phyloP scores from a whole-genome alignment of 2,113 vertebrate genomes.

The Sceloporus tristichus region DNA sequence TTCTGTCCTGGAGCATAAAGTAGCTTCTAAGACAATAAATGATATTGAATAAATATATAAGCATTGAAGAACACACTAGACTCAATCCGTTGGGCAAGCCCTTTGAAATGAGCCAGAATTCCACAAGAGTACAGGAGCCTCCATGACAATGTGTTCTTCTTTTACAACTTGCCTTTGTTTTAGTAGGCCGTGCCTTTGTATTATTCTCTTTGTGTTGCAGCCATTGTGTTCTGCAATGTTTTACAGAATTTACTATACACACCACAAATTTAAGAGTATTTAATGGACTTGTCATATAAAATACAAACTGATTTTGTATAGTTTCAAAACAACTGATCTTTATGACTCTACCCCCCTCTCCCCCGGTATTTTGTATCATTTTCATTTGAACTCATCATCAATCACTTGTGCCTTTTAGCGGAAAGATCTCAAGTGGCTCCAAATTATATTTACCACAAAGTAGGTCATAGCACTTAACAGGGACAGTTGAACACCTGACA shows the following conservation, averaged over 20 bases:
- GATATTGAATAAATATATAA: conserved; percentile 77
- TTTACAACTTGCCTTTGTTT: conserved; percentile 16
- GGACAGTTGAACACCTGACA: conserved; percentile 78
- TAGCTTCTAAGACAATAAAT: conserved; percentile 73
- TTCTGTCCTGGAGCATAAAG: conserved; percentile 70
- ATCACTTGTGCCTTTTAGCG: conserved; percentile 83
- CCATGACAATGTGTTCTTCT: not conserved
- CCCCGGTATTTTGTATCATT: conserved; percentile 26
- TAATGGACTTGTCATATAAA: conserved; percentile 88
- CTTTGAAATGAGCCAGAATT: conserved; percentile 5
- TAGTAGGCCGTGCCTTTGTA: not conserved
- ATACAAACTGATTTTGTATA: conserved; percentile 80
- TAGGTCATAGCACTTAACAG: conserved; percentile 88
- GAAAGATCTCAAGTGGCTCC: conserved; percentile 81
- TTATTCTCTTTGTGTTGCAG: not conserved
- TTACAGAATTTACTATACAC: conserved; percentile 77
- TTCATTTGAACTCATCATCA: conserved; percentile 68
- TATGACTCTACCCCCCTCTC: conserved; percentile 42
- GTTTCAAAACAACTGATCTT: conserved; percentile 73
- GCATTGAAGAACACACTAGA: conserved; percentile 75
- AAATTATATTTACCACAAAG: conserved; percentile 78
- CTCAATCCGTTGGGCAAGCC: not conserved
- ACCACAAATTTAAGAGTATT: conserved; percentile 77
- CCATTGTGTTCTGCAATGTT: conserved; percentile 84
- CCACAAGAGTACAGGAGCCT: not conserved